Evolutionary conservation across 1,140 invertebrate species (phyloP).

Genomic region (Drosophila murphyi): DNA sequence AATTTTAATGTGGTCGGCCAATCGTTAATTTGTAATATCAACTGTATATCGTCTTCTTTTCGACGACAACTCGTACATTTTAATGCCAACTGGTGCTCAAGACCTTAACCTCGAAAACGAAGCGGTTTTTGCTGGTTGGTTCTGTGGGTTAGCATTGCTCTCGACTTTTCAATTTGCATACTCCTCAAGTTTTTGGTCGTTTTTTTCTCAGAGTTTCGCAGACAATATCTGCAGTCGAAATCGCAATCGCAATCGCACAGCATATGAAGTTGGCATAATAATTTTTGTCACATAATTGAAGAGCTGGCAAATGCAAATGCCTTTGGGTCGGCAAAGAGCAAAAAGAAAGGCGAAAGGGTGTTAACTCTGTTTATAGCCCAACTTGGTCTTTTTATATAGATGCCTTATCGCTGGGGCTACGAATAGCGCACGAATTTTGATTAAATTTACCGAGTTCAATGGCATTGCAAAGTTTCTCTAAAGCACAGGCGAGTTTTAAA

Average conservation of each 20-base stretch:
- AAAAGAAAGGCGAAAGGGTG: constrained; percentile 70
- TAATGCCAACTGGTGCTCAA: constrained; percentile 44
- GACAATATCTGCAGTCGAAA: constrained; percentile 56
- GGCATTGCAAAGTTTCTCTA: constrained; percentile 64
- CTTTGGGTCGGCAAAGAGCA: constrained; percentile 26
- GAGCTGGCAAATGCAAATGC: constrained; percentile 62
- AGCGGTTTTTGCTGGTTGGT: constrained; percentile 1
- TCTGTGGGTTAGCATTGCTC: constrained; percentile 58
- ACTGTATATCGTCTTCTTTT: constrained; percentile 11
- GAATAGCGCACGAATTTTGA: constrained; percentile 45
- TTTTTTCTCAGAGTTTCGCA: constrained; percentile 4
- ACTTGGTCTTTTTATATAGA: constrained; percentile 10
- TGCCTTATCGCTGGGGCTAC: constrained; percentile 29
- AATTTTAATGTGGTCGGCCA: constrained; percentile 20
- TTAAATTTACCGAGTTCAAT: constrained; percentile 57
- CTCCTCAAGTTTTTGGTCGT: constrained; percentile 20
- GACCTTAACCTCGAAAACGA: constrained; percentile 65
- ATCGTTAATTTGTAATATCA: constrained; percentile 8
- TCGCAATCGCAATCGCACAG: constrained; percentile 48
- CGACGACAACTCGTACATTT: constrained; percentile 51
- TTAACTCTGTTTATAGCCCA: constrained; percentile 54
- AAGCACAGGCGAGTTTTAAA: constrained; percentile 47
- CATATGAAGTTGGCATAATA: constrained; percentile 61
- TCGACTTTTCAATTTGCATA: constrained; percentile 40
- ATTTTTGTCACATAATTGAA: constrained; percentile 56